Evolutionary conservation across 35 echinoderm and acorn worm species (phyloP), one percentile per base, ranked within the genome.

Genomic region (Patiria miniata): DNA sequence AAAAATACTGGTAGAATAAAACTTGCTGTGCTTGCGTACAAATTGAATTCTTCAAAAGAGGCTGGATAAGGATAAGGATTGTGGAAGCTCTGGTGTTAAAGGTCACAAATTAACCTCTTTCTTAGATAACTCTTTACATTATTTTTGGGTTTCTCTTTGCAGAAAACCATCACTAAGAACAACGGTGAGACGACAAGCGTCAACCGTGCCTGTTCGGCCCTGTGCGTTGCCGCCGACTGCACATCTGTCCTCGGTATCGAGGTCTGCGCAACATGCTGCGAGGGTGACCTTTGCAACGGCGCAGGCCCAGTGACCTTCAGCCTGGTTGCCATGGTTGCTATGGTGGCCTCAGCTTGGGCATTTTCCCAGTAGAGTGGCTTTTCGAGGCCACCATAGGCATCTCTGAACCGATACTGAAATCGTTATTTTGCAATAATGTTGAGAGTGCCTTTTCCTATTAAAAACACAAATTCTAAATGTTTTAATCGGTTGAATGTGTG

Each of bases 221-320:
- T 0, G 0, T 73, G 65, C 26, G 34, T 36, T 9, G 65, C 2
- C 0, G 0, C 9, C 9, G 65, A 23, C 26, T 73, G 29, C 9
- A 10, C 3, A 0, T 1, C 23, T 32, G 2, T 34, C 1, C 12
- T 14, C 26, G 65, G 65, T 23, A 10, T 1, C 8, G 34, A 73
- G 26, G 26, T 7, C 3, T 73, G 65, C n/a, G 7, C 29, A 14
- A 73, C 26, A 30, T 73, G 65, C 65, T 73, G 65, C 26, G 65
- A 73, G 10, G 10, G 26, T 16, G 26, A 73, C 29, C n/a, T 73
- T 26, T 73, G 65, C 65, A 73, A 73, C 65, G 65, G 65, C 29
- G 65, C 65, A 73, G 65, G 65, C 65, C 34, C 65, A 14, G 65
- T 73, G 65, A 73, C 65, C 65, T 73, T 36, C 9, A 73, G 34